Conservation (phyloP, 2,113 vertebrate genomes). For the Cyprinodon brontotheroides region DNA sequence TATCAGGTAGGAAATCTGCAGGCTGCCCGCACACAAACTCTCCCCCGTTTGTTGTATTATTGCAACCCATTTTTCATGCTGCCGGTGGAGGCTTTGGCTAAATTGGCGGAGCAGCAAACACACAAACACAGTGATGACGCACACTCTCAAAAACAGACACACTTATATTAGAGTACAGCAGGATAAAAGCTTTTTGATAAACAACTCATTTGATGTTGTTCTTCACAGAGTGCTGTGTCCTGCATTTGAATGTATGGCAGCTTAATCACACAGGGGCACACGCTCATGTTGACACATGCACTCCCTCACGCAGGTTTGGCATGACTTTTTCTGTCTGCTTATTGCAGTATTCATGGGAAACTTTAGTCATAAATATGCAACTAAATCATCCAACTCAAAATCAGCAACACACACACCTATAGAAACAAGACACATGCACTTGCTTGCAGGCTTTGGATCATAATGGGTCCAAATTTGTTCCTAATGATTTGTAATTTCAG, state of each 20-base stretch:
- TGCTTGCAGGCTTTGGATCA: constrained; percentile 13
- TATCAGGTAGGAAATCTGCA: constrained; percentile 87
- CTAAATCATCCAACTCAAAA: constrained; percentile 22
- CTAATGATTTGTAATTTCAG: constrained; percentile 67
- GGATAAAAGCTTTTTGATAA: constrained; percentile 81
- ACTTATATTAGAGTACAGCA: constrained; percentile 45
- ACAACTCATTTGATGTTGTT: constrained; percentile 69
- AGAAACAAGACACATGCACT: constrained; percentile 8
- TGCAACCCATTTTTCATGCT: constrained; percentile 72
- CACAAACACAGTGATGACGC: constrained; percentile 21
- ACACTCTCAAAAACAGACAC: constrained; percentile 37
- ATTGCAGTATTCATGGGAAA: constrained; percentile 28
- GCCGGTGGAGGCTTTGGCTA: constrained; percentile 41
- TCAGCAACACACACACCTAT: neutral
- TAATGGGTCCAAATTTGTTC: constrained; percentile 69
- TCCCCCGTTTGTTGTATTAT: constrained; percentile 62
- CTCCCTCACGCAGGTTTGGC: constrained; percentile 10
- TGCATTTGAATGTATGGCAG: constrained; percentile 34
- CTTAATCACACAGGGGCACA: constrained; percentile 42
- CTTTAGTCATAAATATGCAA: constrained; percentile 25
- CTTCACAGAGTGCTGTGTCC: constrained; percentile 44
- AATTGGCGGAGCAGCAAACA: constrained; percentile 32
- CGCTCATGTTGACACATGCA: constrained; percentile 15
- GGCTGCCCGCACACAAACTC: constrained; percentile 31
- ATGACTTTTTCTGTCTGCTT: constrained; percentile 29